Evolutionary conservation across 2,797 vertebrate genomes (phyloP), one percentile per base, ranked within the genome.

Genomic region (Danionella dracula): DNA sequence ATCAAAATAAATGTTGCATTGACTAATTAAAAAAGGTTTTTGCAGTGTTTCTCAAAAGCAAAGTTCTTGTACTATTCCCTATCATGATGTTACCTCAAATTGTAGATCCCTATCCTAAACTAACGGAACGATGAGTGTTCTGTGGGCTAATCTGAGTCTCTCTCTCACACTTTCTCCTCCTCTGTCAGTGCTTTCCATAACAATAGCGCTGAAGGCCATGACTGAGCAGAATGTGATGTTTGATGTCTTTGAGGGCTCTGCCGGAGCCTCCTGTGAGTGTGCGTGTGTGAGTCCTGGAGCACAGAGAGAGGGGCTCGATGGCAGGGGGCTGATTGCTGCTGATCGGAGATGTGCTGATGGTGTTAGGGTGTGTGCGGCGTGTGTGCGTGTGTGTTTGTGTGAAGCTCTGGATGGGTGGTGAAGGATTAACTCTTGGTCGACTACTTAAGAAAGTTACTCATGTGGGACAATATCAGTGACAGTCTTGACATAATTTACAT

Each of bases 121-220:
- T 3, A 27, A 3, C 6, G 23, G 23, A 27, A 6, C 23, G 3
- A 27, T 27, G 73, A 67, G 68, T 74, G 71, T 49, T 44, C 68
- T 80, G 65, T 12, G 49, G 11, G 32, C 67, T 76, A 83, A 84
- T 81, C 83, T 78, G 37, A 16, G 10, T 50, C 57, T 48, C 76
- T 82, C 12, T 67, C 70, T 80, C 79, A n/a, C 78, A 70, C 83
- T 82, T 77, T 85, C 80, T 82, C 79, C 77, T 84, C 82, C 61
- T 64, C 78, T 82, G 79, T 78, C 83, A 73, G 64, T 57, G 69
- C 81, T 90, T 90, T 85, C 83, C 87, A 91, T 90, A 78, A 90
- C 87, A 91, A 90, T 90, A 45, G 68, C 64, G 51, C 62, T 82
- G 88, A 91, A 90, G 88, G 87, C 87, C 88, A 90, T 81, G 83